Base-by-base conservation (phyloP, 2,113 vertebrate species). In the Anhinga anhinga region DNA sequence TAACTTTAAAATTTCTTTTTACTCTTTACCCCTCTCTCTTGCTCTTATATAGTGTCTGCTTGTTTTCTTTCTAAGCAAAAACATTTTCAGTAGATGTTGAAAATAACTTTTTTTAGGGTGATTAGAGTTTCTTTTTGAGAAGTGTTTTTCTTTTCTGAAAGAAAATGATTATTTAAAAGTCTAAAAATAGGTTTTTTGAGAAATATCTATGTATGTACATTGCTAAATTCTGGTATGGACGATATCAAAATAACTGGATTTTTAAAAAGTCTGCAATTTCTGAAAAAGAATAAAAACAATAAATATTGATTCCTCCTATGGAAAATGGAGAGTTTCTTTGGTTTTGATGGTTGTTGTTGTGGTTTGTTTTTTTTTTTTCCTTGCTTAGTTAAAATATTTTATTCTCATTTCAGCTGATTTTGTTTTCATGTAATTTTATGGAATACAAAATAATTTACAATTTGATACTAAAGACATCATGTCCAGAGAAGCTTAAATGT, bases 101-200 rank as follows among this genome's bases (percentile, higher is more conserved):
- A 85, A 70, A 26, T 20, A 30, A 65, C 7, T 74, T 42, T 4
- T 4, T 34, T 26, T 44, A 49, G 16, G 23, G 8, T 82, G n/a
- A 44, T 49, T n/a, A 61, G 6, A 32, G 11, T 61, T 81, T 88
- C 19, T 17, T 82, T 67, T 32, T 18, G 50, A 88, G 10, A 76
- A 45, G 3, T 26, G 2, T 13, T 72, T 77, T 82, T 77, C 21
- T 9, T 36, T 72, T 62, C n/a, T 82, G 45, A 77, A 76, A 61
- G 26, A 86, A 71, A 50, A 67, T 1, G 10, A 52, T 62, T 36
- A 36, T 12, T 49, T 58, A 50, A 65, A 44, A 55, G 47, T n/a
- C 20, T 32, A 53, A 52, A 52, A 65, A 18, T 8, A 40, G 0
- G 0, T 1, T 5, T 19, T 65, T 52, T 59, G 9, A 70, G 25